Evolutionary conservation across 2,888 invertebrate genomes (phyloP).

Genomic region (Fissipunctia ypsillon): DNA sequence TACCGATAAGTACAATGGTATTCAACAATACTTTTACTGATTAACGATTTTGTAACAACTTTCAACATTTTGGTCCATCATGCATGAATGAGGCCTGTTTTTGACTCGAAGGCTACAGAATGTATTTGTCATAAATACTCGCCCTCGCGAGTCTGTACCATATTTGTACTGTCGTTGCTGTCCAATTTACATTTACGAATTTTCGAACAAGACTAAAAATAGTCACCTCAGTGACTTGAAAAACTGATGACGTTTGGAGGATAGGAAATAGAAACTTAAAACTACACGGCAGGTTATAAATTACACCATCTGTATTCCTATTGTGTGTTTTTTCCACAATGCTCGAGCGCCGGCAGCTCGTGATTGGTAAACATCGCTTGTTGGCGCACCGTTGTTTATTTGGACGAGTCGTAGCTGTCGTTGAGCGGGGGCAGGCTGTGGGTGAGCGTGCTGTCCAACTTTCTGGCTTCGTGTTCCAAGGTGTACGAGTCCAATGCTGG

Average conservation of each 20-base stretch:
- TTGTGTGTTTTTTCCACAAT: slow-evolving; percentile 62
- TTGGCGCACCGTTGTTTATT: slow-evolving; percentile 72
- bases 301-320: slow-evolving; percentile 64
- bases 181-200: slow-evolving; percentile 58
- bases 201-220: slow-evolving; percentile 56
- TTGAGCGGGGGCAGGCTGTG: slow-evolving; percentile 91
- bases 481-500: slow-evolving; percentile 96
- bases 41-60: slow-evolving; percentile 57
- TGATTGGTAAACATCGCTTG: slow-evolving; percentile 62
- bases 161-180: slow-evolving; percentile 55
- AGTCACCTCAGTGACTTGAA: slow-evolving; percentile 46
- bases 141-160: slow-evolving; percentile 59
- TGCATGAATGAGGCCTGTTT: slow-evolving; percentile 48
- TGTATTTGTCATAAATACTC: slow-evolving; percentile 48
- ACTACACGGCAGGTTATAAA: slow-evolving; percentile 63
- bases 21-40: slow-evolving; percentile 59
- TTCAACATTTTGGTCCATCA: slow-evolving; percentile 55
- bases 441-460: slow-evolving; percentile 91
- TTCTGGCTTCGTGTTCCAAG: slow-evolving; percentile 97
- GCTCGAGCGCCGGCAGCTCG: slow-evolving; percentile 39
- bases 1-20: slow-evolving; percentile 62
- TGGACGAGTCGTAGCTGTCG: slow-evolving; percentile 88
- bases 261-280: slow-evolving; percentile 58
- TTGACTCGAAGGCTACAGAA: slow-evolving; percentile 46
- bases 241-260: slow-evolving; percentile 42